These are phyloP conservation scores for Macropodus opercularis DNA, from an alignment of 2,797 vertebrate species.

Conservation along the genomic window DNA sequence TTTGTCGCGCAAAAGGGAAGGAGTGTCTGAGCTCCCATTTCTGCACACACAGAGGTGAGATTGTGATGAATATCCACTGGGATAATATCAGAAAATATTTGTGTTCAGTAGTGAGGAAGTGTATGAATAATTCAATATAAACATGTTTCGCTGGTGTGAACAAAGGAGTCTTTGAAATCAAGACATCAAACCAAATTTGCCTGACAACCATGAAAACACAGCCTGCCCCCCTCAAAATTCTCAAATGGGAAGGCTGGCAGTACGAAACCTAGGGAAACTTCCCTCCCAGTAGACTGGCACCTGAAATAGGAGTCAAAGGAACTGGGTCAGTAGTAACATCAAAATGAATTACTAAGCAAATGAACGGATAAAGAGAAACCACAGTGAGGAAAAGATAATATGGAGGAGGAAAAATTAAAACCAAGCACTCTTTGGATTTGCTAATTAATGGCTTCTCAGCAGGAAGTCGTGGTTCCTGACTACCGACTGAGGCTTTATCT, in stretches of 20 bases:
- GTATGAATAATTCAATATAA: conserved; percentile 65
- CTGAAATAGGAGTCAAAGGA: conserved; percentile 57
- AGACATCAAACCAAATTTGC: conserved; percentile 62
- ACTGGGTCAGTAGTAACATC: conserved; percentile 46
- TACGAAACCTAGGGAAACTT: conserved; percentile 28
- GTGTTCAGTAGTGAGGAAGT: conserved; percentile 43
- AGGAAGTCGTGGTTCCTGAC: conserved; percentile 48
- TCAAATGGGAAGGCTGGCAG: conserved; percentile 30
- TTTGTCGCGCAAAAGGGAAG: conserved; percentile 45
- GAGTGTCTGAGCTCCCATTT: conserved; percentile 43
- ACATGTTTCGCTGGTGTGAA: conserved; percentile 50
- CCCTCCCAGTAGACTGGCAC: conserved; percentile 33
- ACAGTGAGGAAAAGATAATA: conserved; percentile 14
- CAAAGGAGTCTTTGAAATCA: conserved; percentile 62
- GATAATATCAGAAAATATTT: conserved; percentile 59
- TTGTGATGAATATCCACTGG: conserved; percentile 53
- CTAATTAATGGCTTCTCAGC: conserved; percentile 63
- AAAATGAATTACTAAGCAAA: conserved; percentile 52
- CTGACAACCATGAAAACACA: conserved; percentile 49
- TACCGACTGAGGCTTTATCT: conserved; percentile 62
- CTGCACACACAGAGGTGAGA: conserved; percentile 7
- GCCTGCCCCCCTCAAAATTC: conserved; percentile 21
- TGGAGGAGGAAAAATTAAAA: conserved; percentile 38
- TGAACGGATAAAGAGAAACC: conserved; percentile 33
- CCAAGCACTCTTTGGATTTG: conserved; percentile 43